Evolutionary conservation across 2,797 vertebrate species (phyloP), one percentile per base, ranked within the genome.

Genomic region (Gymnoscopelus microlampas): DNA sequence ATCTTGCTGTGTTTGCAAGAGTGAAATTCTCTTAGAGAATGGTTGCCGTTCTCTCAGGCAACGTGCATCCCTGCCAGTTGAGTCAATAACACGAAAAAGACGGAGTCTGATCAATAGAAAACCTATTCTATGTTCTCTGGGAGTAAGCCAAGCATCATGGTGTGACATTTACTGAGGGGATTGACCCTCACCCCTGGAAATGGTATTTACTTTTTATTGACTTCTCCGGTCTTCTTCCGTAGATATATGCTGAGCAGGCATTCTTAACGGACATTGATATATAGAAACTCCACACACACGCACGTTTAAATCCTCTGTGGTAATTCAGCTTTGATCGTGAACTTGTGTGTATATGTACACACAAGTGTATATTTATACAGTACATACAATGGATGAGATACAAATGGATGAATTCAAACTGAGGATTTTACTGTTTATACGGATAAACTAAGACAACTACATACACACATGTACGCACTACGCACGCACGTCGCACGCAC

Each of bases 151-250:
- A 19, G 47, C 64, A 62, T 73, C 74, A 7, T 60, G 47, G 6
- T 23, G 9, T 76, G 79, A 79, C 78, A 49, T 81, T 86, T 75
- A 82, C 64, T 54, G 60, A 58, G 1, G 61, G 76, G 55, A 62
- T 29, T 5, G 66, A 73, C 57, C 57, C 23, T 0, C 8, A n/a
- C 69, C 58, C 60, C 32, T 14, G 0, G 53, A 44, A 66, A 57
- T 53, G 55, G 29, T 83, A 77, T 78, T 81, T 68, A 70, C 73
- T 82, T 73, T 74, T 69, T 78, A 81, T 85, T 74, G 78, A 79
- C 50, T 14, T 0, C 68, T 53, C 66, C 53, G 69, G 58, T 82
- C 60, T 35, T 44, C 23, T 54, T 59, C 59, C 53, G 44, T 69
- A 9, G 39, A 44, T 44, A 9, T 44, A 62, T 81, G 80, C 80